Evolutionary conservation across 2,113 vertebrate genomes (phyloP).

Genomic region (Monopterus albus): DNA sequence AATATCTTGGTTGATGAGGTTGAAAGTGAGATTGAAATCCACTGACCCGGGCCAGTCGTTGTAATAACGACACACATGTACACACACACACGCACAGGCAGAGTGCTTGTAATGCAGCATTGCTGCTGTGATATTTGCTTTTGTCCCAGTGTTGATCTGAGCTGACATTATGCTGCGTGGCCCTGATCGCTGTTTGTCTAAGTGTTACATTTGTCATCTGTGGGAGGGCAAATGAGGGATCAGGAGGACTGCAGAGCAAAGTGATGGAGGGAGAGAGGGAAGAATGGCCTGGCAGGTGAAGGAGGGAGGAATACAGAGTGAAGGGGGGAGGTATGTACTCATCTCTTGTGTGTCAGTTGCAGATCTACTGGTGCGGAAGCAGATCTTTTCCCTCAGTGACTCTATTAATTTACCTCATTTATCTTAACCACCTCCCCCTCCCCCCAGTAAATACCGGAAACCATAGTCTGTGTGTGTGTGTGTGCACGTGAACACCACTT

Average conservation of each 20-base stretch:
- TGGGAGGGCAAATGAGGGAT: conserved; percentile 73
- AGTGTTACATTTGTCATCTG: conserved; percentile 80
- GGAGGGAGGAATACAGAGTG: conserved; percentile 39
- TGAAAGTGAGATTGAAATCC: conserved; percentile 78
- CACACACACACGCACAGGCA: background rate
- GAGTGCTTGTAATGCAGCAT: conserved; percentile 64
- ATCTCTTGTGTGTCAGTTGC: conserved; percentile 79
- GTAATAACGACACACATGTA: conserved; percentile 49
- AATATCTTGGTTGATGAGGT: conserved; percentile 83
- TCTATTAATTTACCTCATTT: conserved; percentile 96
- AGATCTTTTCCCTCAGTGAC: conserved; percentile 90
- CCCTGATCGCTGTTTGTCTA: conserved; percentile 77
- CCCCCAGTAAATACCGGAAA: conserved; percentile 86
- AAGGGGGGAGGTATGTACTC: conserved; percentile 36
- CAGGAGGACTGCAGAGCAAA: conserved; percentile 60
- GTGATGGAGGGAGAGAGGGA: conserved; percentile 35
- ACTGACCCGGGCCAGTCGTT: conserved; percentile 76
- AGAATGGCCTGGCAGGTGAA: conserved; percentile 38
- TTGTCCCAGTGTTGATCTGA: conserved; percentile 78
- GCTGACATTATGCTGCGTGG: conserved; percentile 77
- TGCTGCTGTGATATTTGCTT: conserved; percentile 77
- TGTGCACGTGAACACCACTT: conserved; percentile 26
- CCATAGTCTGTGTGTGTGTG: conserved; percentile 67
- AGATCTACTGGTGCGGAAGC: conserved; percentile 83
- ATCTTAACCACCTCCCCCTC: conserved; percentile 86